These are phyloP conservation scores for Ectemnius cavifrons DNA, from an alignment of 2,888 invertebrate genomes.

Conservation along the genomic window DNA sequence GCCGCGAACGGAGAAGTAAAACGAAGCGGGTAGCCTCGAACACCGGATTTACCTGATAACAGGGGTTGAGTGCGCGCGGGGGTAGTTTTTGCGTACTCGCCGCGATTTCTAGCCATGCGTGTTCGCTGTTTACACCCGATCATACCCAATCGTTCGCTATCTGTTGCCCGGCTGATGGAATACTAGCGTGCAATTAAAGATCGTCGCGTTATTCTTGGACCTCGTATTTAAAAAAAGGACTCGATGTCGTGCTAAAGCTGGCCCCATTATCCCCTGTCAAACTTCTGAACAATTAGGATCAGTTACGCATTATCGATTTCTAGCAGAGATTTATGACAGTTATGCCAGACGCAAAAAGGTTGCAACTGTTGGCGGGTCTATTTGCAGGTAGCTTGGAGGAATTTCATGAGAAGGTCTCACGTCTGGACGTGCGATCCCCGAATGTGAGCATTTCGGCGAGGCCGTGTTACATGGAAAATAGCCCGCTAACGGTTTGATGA, in stretches of 20 bases:
- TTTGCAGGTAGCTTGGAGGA: no score
- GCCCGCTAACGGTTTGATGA: slow-evolving; percentile 65
- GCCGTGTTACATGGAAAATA: slow-evolving; percentile 63
- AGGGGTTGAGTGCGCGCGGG: slow-evolving; percentile 15
- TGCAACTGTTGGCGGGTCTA: no score
- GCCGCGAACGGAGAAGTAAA: slow-evolving; percentile 16
- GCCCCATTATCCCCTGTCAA: no score
- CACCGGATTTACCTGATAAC: no score
- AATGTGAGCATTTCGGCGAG: slow-evolving; percentile 59
- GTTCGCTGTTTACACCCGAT: slow-evolving; percentile 53
- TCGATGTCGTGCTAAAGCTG: no score
- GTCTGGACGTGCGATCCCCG: slow-evolving; percentile 52
- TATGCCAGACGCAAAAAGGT: no score
- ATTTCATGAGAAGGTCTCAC: neutral
- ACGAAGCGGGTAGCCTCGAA: neutral
- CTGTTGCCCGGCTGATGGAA: slow-evolving; percentile 39
- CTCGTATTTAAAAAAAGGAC: no score
- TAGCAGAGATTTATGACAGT: no score
- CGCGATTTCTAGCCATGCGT: slow-evolving; percentile 19
- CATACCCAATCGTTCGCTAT: slow-evolving; percentile 39
- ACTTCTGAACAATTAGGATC: no score
- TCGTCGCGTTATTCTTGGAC: slow-evolving; percentile 12
- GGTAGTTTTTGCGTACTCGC: slow-evolving; percentile 34
- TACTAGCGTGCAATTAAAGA: slow-evolving; percentile 51
- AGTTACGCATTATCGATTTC: no score